Evolutionary conservation across 2,797 vertebrate species (phyloP).

Genomic region (Phyllotis vaccarum): DNA sequence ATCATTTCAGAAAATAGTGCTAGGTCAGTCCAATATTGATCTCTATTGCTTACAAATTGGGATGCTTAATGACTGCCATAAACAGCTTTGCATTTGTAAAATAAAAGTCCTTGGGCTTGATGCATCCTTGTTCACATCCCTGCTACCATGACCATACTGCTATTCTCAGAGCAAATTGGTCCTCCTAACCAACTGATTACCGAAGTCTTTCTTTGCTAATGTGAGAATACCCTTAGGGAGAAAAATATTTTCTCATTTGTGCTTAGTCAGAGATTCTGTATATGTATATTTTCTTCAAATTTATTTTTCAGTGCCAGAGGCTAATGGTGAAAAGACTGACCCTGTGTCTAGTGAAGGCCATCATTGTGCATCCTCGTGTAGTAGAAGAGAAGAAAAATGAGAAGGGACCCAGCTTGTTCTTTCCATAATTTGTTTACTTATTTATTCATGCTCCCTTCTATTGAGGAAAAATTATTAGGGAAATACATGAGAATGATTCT

Average conservation of each 20-base stretch:
- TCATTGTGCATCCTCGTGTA: background rate
- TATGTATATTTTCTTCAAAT: background rate
- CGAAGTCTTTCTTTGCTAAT: background rate
- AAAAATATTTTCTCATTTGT: background rate
- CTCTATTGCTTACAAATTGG: background rate
- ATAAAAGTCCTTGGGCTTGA: background rate
- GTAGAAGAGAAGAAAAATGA: background rate
- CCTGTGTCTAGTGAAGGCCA: background rate
- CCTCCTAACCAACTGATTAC: no score
- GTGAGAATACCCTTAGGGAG: background rate
- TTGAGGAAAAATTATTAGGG: background rate
- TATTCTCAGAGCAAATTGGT: background rate
- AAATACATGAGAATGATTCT: background rate
- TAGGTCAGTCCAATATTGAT: background rate
- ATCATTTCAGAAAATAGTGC: background rate
- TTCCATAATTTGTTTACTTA: background rate
- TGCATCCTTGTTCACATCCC: background rate
- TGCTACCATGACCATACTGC: background rate
- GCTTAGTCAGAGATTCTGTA: background rate
- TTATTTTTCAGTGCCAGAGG: background rate
- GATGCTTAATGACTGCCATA: no score
- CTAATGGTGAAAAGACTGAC: background rate
- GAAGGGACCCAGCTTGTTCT: background rate
- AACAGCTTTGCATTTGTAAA: background rate
- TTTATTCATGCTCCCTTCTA: no score